Base-by-base conservation (phyloP, 2,797 vertebrate genomes). In the Coreius guichenoti region DNA sequence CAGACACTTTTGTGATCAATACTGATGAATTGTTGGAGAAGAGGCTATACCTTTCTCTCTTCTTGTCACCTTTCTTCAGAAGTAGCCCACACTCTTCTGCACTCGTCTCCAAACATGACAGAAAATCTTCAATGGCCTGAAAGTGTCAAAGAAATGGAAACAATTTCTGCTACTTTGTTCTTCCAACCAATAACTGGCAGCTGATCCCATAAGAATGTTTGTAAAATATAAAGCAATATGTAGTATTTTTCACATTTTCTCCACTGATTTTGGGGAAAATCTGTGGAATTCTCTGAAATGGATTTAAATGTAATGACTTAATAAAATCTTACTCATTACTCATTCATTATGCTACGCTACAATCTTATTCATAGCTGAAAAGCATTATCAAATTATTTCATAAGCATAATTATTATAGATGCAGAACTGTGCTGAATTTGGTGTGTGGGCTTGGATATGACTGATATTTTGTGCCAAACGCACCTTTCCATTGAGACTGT, bases 31-130 rank as follows among this genome's bases (percentile, higher is more conserved):
- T 47, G 43, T 8, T 51, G 9, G 61, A 26, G 17, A 17, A 51
- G 16, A 78, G 58, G 4, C 8, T 47, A 83, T 95, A 99, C 98
- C 97, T 97, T 91, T 99, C 98, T 87, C 95, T 97, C 91, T 99
- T 99, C 92, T 99, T 99, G 92, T 99, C 98, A 82, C 94, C 97
- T 86, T 94, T 99, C 94, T 97, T 99, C 86, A 99, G 90, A 96
- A 98, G 95, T 89, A 99, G 95, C 86, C 96, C 97, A 89, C 98
- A 99, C 56, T 96, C 94, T 90, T 98, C 97, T 84, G 96, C 94
- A 83, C 96, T 94, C 26, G 88, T 92, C 92, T 99, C 97, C 80
- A 99, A 91, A 90, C 90, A 95, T 1, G 92, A 95, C 88, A 98
- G 89, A 89, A 99, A 99, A 80, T 98, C 97, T 93, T 98, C 97